Base-by-base conservation (phyloP, 2,797 vertebrate species). In the Loriculus beryllinus region DNA sequence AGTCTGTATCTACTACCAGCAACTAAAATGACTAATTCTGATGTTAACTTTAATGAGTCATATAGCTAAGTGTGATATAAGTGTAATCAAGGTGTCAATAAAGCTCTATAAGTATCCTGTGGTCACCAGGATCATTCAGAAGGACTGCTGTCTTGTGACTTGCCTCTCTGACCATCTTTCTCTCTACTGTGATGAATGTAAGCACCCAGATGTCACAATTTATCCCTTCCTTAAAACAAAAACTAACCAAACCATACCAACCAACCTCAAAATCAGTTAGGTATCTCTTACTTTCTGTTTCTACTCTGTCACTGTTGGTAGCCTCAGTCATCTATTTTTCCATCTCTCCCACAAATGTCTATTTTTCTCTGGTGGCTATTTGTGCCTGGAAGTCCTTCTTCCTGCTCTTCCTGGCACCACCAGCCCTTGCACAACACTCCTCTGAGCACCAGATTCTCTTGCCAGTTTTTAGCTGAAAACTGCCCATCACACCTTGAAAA, bases 201-300 rank as follows among this genome's bases (percentile, higher is more conserved):
- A 79, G 21, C 39, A 85, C 17, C 15, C 33, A 67, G 47, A 77
- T 6, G 21, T 39, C 28, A 67, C 37, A 69, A 25, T 4, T 47
- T 22, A 71, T 7, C 11, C 15, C 11, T 62, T 63, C 37, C 39
- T 40, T 33, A 3, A 39, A 40, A 35, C n/a, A 59, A 28, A 71
- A 33, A 33, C 20, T 6, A 1, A 9, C 8, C 7, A 15, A 31
- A 26, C 3, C 1, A 14, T 23, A 62, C 19, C 9, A 21, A 33
- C 22, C 33, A 60, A 39, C 12, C 14, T 16, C 57, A 7, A 10
- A 22, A 22, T 40, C 15, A 54, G 14, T n/a, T 25, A 81, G 11
- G 10, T n/a, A 45, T 56, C 45, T 10, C 22, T 67, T 26, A n/a
- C 74, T 82, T 64, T 49, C 26, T 40, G 2, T 15, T 87, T 82